Evolutionary conservation across 2,888 invertebrate species (phyloP).

Genomic region (Hydropsyche betteni): DNA sequence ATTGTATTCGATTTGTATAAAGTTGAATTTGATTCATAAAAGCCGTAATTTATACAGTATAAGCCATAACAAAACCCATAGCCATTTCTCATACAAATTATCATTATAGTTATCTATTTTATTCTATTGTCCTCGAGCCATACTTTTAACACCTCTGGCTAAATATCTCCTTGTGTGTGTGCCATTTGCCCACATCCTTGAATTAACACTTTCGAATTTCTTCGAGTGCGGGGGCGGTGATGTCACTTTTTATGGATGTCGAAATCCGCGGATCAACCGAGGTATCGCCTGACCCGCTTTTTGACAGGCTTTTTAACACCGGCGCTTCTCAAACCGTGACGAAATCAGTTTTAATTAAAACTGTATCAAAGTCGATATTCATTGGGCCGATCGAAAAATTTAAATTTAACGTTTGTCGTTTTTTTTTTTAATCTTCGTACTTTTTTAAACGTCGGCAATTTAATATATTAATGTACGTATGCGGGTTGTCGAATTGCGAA

Average conservation of each 20-base stretch:
- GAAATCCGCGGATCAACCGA: constrained; percentile 29
- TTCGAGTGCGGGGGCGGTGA: constrained; percentile 40
- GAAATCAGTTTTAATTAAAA: not conserved
- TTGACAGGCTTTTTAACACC: not conserved
- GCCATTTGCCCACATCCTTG: constrained; percentile 40
- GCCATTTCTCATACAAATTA: too few relatives aligned
- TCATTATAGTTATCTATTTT: too few relatives aligned
- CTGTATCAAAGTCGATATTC: not conserved
- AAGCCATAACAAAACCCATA: too few relatives aligned
- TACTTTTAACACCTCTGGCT: not conserved
- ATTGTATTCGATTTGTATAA: too few relatives aligned
- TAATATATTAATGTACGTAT: not conserved
- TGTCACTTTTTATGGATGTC: constrained; percentile 33
- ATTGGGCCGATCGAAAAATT: not conserved
- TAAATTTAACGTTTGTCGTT: too few relatives aligned
- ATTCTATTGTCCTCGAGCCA: not conserved
- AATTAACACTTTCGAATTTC: constrained; percentile 43
- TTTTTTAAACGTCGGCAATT: too few relatives aligned
- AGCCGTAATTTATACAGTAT: too few relatives aligned
- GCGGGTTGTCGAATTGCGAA: constrained; percentile 1
- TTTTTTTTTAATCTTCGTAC: too few relatives aligned
- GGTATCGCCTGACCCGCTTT: constrained; percentile 13
- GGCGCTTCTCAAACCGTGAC: constrained; percentile 9
- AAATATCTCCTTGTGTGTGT: constrained; percentile 1
- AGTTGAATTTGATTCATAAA: too few relatives aligned